phyloP scores from a whole-genome alignment of 2,113 vertebrate species.

The Peromyscus polionotus region DNA sequence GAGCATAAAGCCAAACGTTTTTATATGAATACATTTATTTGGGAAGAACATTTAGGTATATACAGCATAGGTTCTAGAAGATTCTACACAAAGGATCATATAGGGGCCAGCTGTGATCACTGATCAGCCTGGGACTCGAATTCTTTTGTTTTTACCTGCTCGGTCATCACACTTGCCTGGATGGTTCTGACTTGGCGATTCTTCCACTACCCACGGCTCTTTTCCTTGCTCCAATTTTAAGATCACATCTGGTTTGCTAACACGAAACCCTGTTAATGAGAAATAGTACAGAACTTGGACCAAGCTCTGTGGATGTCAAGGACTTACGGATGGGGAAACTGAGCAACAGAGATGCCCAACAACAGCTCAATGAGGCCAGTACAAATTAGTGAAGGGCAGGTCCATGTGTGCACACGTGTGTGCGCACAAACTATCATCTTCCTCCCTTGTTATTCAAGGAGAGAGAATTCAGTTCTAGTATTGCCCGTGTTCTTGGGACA shows the following conservation, averaged over 20 bases:
- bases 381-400: too few species aligned
- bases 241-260: conserved; percentile 48
- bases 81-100: neutral
- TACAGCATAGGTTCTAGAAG: neutral
- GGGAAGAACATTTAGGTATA: neutral
- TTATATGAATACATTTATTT: neutral
- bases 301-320: neutral
- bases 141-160: neutral
- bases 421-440: neutral
- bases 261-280: neutral
- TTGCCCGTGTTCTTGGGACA: neutral
- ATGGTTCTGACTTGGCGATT: neutral
- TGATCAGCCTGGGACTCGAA: neutral
- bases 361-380: neutral
- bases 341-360: neutral
- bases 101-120: neutral
- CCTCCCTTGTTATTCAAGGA: neutral
- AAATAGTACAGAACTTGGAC: neutral
- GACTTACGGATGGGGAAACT: neutral
- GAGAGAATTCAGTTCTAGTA: neutral
- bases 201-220: neutral
- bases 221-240: conserved; percentile 46
- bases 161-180: neutral
- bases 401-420: neutral
- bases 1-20: neutral